These are phyloP conservation scores for Notothenia coriiceps DNA, from an alignment of 2,113 vertebrate genomes.

Conservation along the genomic window DNA sequence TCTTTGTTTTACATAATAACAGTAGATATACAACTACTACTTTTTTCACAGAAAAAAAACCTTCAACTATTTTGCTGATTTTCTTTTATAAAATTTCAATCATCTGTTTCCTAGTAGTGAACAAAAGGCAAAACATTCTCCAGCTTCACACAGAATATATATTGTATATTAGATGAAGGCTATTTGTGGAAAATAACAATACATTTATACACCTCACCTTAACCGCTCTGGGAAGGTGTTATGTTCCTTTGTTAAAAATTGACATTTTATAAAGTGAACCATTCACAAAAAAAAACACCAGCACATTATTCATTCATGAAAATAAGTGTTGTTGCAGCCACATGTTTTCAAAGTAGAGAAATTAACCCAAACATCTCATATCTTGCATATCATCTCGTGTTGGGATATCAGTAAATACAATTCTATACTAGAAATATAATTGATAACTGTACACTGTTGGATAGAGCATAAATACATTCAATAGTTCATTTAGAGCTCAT, in stretches of 20 bases:
- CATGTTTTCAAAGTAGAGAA: background rate
- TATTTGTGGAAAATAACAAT: background rate
- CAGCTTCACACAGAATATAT: background rate
- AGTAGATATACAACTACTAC: background rate
- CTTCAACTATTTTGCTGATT: background rate
- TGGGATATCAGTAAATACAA: background rate
- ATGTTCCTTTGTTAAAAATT: no score
- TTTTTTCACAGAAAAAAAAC: background rate
- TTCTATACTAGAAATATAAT: background rate
- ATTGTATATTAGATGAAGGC: background rate
- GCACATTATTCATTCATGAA: background rate
- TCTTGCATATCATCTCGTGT: constrained; percentile 1
- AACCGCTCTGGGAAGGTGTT: background rate
- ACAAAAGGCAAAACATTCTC: background rate
- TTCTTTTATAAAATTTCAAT: background rate
- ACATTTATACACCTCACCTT: background rate
- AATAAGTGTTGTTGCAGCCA: background rate
- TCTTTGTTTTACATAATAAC: constrained; percentile 38
- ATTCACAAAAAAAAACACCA: background rate
- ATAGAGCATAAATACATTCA: constrained; percentile 43
- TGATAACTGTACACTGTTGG: background rate
- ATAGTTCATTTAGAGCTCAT: constrained; percentile 39
- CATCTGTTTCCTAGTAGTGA: background rate
- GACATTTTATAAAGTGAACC: background rate
- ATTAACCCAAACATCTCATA: background rate